Evolutionary conservation across 2,113 vertebrate genomes (phyloP).

Genomic region (Oreochromis aureus): DNA sequence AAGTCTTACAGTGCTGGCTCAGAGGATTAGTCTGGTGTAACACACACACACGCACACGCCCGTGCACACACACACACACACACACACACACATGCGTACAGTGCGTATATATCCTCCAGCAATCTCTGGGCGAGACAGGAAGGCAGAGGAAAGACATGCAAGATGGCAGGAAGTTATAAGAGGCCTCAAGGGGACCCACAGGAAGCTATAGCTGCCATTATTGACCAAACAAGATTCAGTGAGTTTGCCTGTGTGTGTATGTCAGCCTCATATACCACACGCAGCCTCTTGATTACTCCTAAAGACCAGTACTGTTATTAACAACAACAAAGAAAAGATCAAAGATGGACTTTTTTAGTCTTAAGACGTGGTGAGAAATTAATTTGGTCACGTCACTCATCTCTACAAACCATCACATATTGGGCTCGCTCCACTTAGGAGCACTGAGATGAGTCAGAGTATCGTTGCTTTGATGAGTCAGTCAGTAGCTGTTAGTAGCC

Average conservation of each 20-base stretch:
- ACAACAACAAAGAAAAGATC: neutral
- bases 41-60: neutral
- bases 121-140: conserved; percentile 42
- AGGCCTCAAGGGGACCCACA: conserved; percentile 38
- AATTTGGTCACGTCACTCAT: neutral
- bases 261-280: neutral
- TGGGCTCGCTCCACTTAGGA: neutral
- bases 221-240: conserved; percentile 10
- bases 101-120: neutral
- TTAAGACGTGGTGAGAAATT: neutral
- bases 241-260: neutral
- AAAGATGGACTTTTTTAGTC: neutral
- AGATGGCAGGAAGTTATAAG: conserved; percentile 72
- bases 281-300: neutral
- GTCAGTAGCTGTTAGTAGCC: neutral
- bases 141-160: conserved; percentile 50
- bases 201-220: conserved; percentile 63
- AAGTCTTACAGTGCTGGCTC: neutral
- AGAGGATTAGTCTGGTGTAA: neutral
- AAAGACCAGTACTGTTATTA: neutral
- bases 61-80: neutral
- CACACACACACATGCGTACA: neutral
- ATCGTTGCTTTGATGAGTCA: conserved; percentile 27
- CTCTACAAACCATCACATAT: neutral
- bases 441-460: conserved; percentile 21